A percentile compares a stretch with the other conserved stretches of the same genome.
phyloP scores from a whole-genome alignment of 2,113 vertebrate genomes.

The Suricata suricatta region DNA sequence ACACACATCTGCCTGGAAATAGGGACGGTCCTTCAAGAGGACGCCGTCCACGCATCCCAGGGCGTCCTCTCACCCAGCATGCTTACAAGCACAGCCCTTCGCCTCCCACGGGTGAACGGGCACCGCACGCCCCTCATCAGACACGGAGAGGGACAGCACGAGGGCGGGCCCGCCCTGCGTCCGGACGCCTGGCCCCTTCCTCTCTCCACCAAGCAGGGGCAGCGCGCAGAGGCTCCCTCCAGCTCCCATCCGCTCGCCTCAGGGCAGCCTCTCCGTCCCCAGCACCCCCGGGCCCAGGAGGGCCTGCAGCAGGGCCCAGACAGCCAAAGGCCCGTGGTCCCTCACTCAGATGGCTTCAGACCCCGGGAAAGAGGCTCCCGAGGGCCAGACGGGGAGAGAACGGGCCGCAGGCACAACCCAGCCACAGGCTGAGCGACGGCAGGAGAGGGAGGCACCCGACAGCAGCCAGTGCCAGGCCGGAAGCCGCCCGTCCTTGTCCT shows the following conservation, averaged over 20 bases:
- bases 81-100: background rate
- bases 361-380: background rate
- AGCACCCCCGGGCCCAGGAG: background rate
- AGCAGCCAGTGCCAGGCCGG: accelerated
- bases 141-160: too few species aligned
- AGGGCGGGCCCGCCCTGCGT: background rate
- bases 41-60: accelerated
- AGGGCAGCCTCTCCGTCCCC: background rate
- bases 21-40: accelerated
- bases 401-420: accelerated
- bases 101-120: accelerated
- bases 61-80: accelerated
- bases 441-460: too few species aligned
- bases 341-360: accelerated
- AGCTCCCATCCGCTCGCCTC: background rate
- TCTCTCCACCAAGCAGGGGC: background rate
- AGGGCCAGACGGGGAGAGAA: background rate
- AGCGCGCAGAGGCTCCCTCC: background rate
- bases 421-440: accelerated
- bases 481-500: background rate
- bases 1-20: accelerated
- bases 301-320: accelerated
- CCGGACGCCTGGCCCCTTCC: background rate
- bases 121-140: accelerated
- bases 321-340: accelerated